Percentiles rank a stretch among this genome's conserved stretches.
These are phyloP conservation scores for Triplophysa dalaica DNA, from an alignment of 2,113 vertebrate genomes.

Conservation along the genomic window DNA sequence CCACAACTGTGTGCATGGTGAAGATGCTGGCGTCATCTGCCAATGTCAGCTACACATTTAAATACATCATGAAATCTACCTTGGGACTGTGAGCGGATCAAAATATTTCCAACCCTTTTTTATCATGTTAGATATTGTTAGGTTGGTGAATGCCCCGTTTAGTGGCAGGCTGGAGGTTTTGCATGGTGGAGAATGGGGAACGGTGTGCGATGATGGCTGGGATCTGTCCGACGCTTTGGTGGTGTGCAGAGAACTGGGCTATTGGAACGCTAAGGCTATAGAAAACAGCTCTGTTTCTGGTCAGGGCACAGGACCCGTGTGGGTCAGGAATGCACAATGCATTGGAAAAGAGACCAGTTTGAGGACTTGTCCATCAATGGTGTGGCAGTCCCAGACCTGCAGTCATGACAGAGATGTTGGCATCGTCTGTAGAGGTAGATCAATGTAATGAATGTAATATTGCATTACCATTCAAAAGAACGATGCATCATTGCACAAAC, in stretches of 20 bases:
- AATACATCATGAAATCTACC: too few species aligned
- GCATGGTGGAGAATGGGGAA: not conserved
- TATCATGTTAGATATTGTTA: not conserved
- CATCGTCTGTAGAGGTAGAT: not conserved
- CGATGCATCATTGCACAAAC: too few species aligned
- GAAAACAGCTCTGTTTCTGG: conserved; percentile 16
- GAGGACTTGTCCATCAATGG: not conserved
- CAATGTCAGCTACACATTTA: not conserved
- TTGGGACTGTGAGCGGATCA: too few species aligned
- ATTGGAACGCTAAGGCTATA: not conserved
- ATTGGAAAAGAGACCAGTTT: not conserved
- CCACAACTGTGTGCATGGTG: not conserved
- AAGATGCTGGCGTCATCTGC: not conserved
- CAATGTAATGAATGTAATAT: too few species aligned
- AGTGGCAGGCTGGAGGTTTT: conserved; percentile 32
- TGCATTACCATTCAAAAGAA: too few species aligned
- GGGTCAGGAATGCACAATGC: not conserved
- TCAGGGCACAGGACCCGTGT: not conserved
- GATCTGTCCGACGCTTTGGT: not conserved
- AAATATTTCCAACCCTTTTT: not conserved
- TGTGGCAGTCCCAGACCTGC: not conserved
- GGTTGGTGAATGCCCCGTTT: not conserved
- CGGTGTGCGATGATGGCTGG: conserved; percentile 19
- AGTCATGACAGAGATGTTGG: not conserved
- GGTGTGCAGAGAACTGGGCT: conserved; percentile 9